Evolutionary conservation across 2,113 vertebrate species (phyloP).

Genomic region (Hippoglossus stenolepis): DNA sequence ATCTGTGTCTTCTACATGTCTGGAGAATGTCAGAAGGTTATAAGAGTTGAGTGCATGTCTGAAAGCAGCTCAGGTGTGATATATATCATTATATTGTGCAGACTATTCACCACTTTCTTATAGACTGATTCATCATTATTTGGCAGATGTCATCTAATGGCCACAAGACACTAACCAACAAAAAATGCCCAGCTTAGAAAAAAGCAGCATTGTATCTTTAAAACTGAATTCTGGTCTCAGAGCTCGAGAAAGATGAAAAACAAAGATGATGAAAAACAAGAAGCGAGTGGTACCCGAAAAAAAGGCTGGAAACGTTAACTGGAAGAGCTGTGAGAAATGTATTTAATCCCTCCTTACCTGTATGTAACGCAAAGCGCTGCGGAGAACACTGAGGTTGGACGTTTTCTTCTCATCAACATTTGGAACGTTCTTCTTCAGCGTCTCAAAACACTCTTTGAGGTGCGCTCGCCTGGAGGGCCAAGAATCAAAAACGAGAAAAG

Average conservation of each 20-base stretch:
- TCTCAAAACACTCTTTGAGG: slow-evolving; percentile 99
- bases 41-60: too few relatives aligned
- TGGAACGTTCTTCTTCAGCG: slow-evolving; percentile 96
- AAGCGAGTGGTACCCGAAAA: too few relatives aligned
- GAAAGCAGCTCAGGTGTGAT: too few relatives aligned
- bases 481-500: slow-evolving; percentile 27
- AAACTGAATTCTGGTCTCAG: too few relatives aligned
- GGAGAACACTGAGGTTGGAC: slow-evolving; percentile 96
- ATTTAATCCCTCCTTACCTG: slow-evolving; percentile 84
- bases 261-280: too few relatives aligned
- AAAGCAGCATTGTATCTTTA: too few relatives aligned
- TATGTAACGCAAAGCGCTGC: slow-evolving; percentile 96
- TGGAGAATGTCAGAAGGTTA: too few relatives aligned
- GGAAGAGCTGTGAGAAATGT: slow-evolving; percentile 15
- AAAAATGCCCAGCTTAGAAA: too few relatives aligned
- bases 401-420: slow-evolving; percentile 99
- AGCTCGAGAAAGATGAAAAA: too few relatives aligned
- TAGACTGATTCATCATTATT: too few relatives aligned
- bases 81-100: neutral
- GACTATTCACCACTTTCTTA: neutral
- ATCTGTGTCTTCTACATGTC: too few relatives aligned
- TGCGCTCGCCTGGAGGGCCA: slow-evolving; percentile 90
- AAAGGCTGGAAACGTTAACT: neutral
- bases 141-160: neutral
- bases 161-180: slow-evolving; percentile 24